Base-by-base conservation (phyloP, 1,140 invertebrate species). In the Sipha flava region DNA sequence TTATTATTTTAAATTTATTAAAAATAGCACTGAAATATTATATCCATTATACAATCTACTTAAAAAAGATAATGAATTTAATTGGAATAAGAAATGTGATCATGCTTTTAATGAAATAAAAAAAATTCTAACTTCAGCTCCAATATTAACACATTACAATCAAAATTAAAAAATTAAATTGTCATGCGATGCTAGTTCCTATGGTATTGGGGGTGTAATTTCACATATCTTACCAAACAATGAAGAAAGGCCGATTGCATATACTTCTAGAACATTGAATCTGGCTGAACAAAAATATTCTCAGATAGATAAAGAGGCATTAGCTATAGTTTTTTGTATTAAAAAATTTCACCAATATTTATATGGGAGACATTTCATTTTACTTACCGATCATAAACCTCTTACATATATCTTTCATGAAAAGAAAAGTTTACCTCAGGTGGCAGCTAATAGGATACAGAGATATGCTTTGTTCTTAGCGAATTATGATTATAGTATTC, bases 251-350 rank as follows among this genome's bases (percentile, higher is more conserved):
- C 85, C 85, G 12, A 84, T 87, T 52, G 83, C 82, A 3, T 87
- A 82, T 82, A 83, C 83, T 12, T 86, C 81, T 82, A 79, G 79
- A 52, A 85, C 84, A 1, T 72, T 89, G 23, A 83, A 81, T 31
- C 26, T 52, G 21, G 64, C 49, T 7, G 80, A 81, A 62, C 26
- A 59, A 80, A 85, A 86, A 54, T 88, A 87, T 80, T 62, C 83
- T 23, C 84, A 87, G 79, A 85, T 86, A 26, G 87, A 89, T 72
- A 85, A 85, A 66, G 87, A 89, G 83, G 86, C 72, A 75, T 84
- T 87, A 40, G 84, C 84, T 9, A 84, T 88, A 21, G 73, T 87
- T 21, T 86, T 83, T 81, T 85, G 80, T 82, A 21, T 79, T 85
- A 62, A 83, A 84, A 85, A 81, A 86, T 82, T 88, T 85, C 83